A percentile compares a stretch with the other conserved stretches of the same genome.
phyloP scores from a whole-genome alignment of 2,113 vertebrate genomes.

The Echinops telfairi region DNA sequence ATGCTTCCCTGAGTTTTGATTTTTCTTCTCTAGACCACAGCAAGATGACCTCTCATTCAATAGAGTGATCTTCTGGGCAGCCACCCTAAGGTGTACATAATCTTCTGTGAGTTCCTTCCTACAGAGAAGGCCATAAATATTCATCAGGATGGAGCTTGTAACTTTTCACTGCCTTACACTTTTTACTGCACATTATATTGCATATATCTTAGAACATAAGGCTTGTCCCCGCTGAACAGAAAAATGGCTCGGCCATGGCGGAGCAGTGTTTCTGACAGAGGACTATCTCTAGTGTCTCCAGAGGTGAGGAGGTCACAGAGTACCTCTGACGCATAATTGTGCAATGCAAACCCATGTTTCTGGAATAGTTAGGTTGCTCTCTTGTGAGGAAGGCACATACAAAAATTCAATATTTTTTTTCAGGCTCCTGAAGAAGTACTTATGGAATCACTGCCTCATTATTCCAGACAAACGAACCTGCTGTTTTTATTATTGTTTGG shows the following conservation, averaged over 20 bases:
- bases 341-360: slow-evolving; percentile 20
- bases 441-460: slow-evolving; percentile 30
- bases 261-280: slow-evolving; percentile 51
- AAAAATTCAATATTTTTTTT: neutral
- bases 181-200: slow-evolving; percentile 73
- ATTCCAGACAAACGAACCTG: neutral
- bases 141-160: slow-evolving; percentile 57
- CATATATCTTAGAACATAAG: slow-evolving; percentile 68
- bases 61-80: slow-evolving; percentile 56
- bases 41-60: slow-evolving; percentile 58
- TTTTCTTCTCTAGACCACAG: slow-evolving; percentile 52
- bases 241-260: slow-evolving; percentile 52
- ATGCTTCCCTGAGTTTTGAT: neutral
- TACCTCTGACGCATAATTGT: neutral
- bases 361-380: slow-evolving; percentile 19
- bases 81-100: slow-evolving; percentile 64
- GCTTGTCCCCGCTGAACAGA: slow-evolving; percentile 71
- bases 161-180: slow-evolving; percentile 75
- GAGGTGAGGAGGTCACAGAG: slow-evolving; percentile 45
- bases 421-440: neutral
- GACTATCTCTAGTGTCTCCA: slow-evolving; percentile 58
- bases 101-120: slow-evolving; percentile 62
- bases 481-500: neutral
- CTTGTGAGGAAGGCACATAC: neutral
- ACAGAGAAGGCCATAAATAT: slow-evolving; percentile 74